Evolutionary conservation across 2,113 vertebrate genomes (phyloP), one percentile per base, ranked within the genome.

Genomic region (Rhinoptilus africanus): DNA sequence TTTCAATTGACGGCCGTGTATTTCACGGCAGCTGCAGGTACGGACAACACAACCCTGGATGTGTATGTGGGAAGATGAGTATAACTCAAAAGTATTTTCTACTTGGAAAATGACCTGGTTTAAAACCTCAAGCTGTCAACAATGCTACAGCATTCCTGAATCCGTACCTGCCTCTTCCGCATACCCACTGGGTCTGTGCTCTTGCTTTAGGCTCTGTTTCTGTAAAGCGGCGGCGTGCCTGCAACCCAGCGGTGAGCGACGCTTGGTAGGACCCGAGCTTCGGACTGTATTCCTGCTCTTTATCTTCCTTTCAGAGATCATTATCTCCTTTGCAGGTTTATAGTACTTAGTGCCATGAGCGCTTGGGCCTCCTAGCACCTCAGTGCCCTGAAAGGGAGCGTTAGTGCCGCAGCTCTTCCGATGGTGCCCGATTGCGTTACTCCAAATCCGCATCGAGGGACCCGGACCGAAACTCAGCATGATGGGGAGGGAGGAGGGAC

Each of bases 11-110:
- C 26, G 69, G 39, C 34, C 56, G 1, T 41, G 66, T 87, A 35
- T 62, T 78, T 59, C 23, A 0, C 10, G 39, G 69, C 73, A 68
- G 76, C 63, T 83, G 47, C 72, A 81, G 47, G 60, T 78, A 32
- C 8, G 50, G 66, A n/a, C 77, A 68, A 60, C 91, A 77, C 88
- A 94, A 47, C 67, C 45, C 17, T 26, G 50, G 47, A n/a, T 0
- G 0, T 10, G 16, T n/a, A 22, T 4, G 2, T 1, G 2, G 68
- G 51, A 63, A 84, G 64, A 59, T 96, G 86, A 93, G 68, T 85
- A 12, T 19, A 81, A 77, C 86, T 88, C 57, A 5, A 12, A 77
- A 15, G 24, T 72, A 96, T 96, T 89, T 95, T 75, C 88, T 89
- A 2, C 45, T 57, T 64, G 68, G 64, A 56, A 87, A 79, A 93